Evolutionary conservation across 2,888 invertebrate species (phyloP).

Genomic region (Xylota segnis): DNA sequence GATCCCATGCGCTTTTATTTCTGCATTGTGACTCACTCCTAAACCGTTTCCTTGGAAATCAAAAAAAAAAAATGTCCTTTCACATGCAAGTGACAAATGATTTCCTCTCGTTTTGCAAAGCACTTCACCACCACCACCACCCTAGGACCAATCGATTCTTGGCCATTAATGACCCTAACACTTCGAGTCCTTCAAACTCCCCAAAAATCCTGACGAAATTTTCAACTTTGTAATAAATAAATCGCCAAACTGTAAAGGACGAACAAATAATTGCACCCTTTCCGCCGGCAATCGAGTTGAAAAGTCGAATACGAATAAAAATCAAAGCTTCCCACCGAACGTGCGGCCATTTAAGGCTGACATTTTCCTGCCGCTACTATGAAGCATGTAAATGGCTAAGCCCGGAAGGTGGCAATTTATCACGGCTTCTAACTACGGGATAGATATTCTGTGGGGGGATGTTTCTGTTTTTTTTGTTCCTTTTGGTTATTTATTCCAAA

Average conservation of each 20-base stretch:
- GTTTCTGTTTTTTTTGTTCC: neutral
- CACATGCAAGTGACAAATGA: constrained; percentile 22
- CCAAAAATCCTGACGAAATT: constrained; percentile 20
- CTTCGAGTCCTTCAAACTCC: neutral
- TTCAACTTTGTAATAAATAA: neutral
- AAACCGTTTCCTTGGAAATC: neutral
- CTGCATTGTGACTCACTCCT: neutral
- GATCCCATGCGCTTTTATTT: too few species aligned
- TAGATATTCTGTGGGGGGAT: constrained; percentile 26
- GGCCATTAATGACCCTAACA: neutral
- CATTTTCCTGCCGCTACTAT: constrained; percentile 28
- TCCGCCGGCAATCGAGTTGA: constrained; percentile 32
- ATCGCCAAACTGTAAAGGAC: constrained; percentile 13
- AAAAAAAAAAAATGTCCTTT: neutral
- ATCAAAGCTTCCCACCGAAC: constrained; percentile 23
- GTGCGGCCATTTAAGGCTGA: constrained; percentile 33
- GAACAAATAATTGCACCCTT: constrained; percentile 35
- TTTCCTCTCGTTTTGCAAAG: constrained; percentile 5
- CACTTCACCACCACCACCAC: too few species aligned
- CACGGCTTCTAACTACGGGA: constrained; percentile 47
- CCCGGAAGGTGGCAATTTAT: constrained; percentile 54
- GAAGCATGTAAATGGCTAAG: constrained; percentile 46
- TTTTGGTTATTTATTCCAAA: neutral
- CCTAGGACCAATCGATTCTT: neutral
- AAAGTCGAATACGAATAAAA: constrained; percentile 36